Percentiles rank a stretch among this genome's conserved stretches.
Conservation (phyloP, 2,113 vertebrate genomes). For the Loxodonta africana region DNA sequence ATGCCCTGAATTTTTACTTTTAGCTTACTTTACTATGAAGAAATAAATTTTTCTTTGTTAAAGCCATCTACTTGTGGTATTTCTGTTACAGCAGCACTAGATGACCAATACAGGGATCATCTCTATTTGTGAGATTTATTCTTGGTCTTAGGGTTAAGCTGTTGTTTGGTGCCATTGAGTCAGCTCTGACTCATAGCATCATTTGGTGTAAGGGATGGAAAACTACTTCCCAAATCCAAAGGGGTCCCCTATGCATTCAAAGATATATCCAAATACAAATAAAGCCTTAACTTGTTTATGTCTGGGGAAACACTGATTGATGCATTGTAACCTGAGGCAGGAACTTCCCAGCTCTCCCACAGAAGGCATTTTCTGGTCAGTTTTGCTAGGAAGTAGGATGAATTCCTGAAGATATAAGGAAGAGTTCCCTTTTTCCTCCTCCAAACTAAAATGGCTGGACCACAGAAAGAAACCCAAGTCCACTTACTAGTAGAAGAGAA, state of each 20-base stretch:
- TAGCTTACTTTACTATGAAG: no score
- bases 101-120: no score
- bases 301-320: not conserved
- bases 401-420: not conserved
- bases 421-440: not conserved
- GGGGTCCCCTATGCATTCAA: not conserved
- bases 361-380: not conserved
- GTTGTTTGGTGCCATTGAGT: no score
- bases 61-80: no score
- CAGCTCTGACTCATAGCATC: no score
- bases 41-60: no score
- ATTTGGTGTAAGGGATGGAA: not conserved
- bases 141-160: no score
- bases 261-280: not conserved
- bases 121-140: not conserved
- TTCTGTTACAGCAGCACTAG: no score
- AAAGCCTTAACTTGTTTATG: not conserved
- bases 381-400: not conserved
- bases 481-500: not conserved
- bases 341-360: accelerated
- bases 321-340: not conserved
- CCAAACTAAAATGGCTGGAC: not conserved
- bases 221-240: not conserved
- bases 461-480: not conserved
- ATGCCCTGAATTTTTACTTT: no score